phyloP scores from a whole-genome alignment of 2,888 invertebrate species.

The Helicoverpa assulta region DNA sequence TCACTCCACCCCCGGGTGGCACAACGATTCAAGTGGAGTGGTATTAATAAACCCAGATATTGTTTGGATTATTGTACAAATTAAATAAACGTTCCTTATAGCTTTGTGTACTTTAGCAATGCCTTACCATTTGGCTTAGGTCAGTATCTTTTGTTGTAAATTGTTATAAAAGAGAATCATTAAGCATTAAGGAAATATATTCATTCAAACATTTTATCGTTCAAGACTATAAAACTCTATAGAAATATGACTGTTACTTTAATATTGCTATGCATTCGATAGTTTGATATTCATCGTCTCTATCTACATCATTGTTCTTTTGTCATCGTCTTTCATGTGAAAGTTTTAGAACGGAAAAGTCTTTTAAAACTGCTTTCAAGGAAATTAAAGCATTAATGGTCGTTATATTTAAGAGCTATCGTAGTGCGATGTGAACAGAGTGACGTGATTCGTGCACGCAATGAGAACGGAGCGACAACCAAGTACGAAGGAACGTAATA shows the following conservation, averaged over 20 bases:
- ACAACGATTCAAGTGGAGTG: constrained; percentile 74
- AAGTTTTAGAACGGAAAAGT: constrained; percentile 88
- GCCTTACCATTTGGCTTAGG: constrained; percentile 32
- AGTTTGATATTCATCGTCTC: constrained; percentile 66
- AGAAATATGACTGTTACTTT: constrained; percentile 4
- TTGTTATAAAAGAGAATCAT: constrained; percentile 19
- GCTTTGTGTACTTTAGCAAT: constrained; percentile 48
- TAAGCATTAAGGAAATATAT: constrained; percentile 24
- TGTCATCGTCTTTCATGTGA: constrained; percentile 85
- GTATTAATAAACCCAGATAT: constrained; percentile 71
- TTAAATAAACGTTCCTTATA: constrained; percentile 66
- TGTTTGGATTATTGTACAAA: constrained; percentile 69
- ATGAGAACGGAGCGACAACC: constrained; percentile 35
- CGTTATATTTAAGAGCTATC: constrained; percentile 75
- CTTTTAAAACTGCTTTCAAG: constrained; percentile 89
- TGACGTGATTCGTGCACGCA: constrained; percentile 35
- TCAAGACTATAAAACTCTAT: constrained; percentile 23
- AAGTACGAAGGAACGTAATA: neutral
- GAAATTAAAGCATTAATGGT: constrained; percentile 89
- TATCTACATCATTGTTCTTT: constrained; percentile 75
- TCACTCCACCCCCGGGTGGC: constrained; percentile 69
- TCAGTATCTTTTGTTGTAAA: constrained; percentile 31
- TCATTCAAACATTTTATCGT: constrained; percentile 24
- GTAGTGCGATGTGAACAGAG: constrained; percentile 57
- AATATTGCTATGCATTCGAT: constrained; percentile 29